Evolutionary conservation across 2,113 vertebrate genomes (phyloP), one percentile per base, ranked within the genome.

Genomic region (Cynopterus brachyotis): DNA sequence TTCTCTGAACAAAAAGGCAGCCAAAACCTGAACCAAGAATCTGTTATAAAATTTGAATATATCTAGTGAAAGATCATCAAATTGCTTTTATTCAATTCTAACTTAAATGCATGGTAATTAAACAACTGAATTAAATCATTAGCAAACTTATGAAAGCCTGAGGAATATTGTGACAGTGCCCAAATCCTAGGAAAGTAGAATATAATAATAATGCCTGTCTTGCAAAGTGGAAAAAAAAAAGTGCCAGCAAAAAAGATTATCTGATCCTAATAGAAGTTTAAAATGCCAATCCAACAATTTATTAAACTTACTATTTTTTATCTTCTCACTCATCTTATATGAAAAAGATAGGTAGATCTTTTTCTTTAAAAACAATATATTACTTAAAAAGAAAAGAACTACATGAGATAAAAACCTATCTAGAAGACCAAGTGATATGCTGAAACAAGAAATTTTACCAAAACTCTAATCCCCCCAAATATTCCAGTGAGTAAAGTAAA

Each of bases 71-170:
- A 91, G 42, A 59, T 82, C 78, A 93, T 76, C 22, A 83, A 70
- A 86, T 85, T 86, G 50, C 60, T 53, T 95, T 88, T 60, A 16
- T 66, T 91, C 57, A 73, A 95, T 86, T 93, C 72, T 79, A 85
- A 81, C 19, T 87, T 94, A 47, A 28, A 93, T 88, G 87, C 67
- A 75, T 37, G 16, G 20, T 64, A 70, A 94, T 82, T 97, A 85
- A 92, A 85, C 81, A 90, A 70, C 75, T 92, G 53, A 17, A 90
- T 92, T 96, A 91, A 95, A 57, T 69, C 66, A 86, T 94, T 79
- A 89, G 69, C 42, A 91, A 96, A 81, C 16, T 88, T 94, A 82
- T 82, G 40, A 96, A 72, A 97, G 87, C 69, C 79, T 94, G 16
- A 55, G 91, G 81, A 89, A 84, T 66, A 96, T 10, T 86, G 79